phyloP scores from a whole-genome alignment of 2,888 invertebrate genomes.

The Trichopria drosophilae region DNA sequence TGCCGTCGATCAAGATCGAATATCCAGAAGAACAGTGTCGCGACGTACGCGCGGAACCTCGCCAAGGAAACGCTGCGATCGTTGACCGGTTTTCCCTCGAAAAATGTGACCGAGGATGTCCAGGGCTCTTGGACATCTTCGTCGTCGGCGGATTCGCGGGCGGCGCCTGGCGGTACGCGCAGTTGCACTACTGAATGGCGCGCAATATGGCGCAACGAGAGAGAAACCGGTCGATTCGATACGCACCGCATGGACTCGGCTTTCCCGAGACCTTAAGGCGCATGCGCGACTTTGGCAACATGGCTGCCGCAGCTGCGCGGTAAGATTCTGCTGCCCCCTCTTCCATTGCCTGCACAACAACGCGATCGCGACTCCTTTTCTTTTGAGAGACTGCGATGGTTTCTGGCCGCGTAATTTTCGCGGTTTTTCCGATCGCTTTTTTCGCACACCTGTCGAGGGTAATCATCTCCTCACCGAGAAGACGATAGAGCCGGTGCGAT shows the following conservation, averaged over 20 bases:
- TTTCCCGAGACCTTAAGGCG: constrained; percentile 23
- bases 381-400: too few species aligned
- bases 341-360: too few species aligned
- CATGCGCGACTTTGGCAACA: constrained; percentile 32
- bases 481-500: too few species aligned
- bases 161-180: constrained; percentile 40
- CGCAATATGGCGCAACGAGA: constrained; percentile 46
- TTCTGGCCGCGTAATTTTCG: too few species aligned
- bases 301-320: constrained; percentile 41
- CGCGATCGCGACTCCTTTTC: too few species aligned
- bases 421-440: too few species aligned
- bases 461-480: too few species aligned
- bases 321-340: too few species aligned
- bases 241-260: constrained; percentile 7
- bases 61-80: constrained; percentile 15
- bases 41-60: constrained; percentile 10
- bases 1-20: too few species aligned
- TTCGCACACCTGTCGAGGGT: too few species aligned
- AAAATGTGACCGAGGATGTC: background rate
- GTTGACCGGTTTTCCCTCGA: background rate
- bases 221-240: constrained; percentile 10
- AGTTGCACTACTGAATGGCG: constrained; percentile 36
- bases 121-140: background rate
- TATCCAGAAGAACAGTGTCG: too few species aligned
- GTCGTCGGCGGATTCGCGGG: constrained; percentile 20